Evolutionary conservation across 2,113 vertebrate species (phyloP), one percentile per base, ranked within the genome.

Genomic region (Corydoras sp.): DNA sequence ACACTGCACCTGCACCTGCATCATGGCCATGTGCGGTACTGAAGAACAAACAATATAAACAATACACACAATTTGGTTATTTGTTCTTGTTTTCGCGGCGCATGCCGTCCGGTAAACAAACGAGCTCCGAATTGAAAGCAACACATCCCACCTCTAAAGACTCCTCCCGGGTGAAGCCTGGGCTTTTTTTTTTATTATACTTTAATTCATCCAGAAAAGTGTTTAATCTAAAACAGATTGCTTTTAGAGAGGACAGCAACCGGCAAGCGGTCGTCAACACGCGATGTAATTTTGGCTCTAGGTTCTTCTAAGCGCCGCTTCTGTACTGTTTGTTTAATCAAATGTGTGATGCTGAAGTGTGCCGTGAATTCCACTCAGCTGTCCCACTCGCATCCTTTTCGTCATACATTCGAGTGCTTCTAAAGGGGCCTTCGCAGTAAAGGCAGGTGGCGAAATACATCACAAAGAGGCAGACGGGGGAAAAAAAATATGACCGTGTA

Each of bases 131-230:
- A 75, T 62, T 62, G 72, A 80, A 80, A 75, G 75, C 68, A 75
- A 80, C 73, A 76, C 63, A 56, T 53, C 65, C 64, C 65, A 60
- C 55, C 60, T 74, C 65, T 68, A 68, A 74, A 69, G 63, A 53
- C 69, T 31, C 70, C 73, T 79, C 69, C 74, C 65, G 35, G 74
- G 65, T 53, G 56, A 76, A 70, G 68, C 35, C 74, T 68, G 55
- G 65, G 62, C 72, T 66, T 62, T 73, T 77, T 72, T 68, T 77
- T 72, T 68, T 77, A 73, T 75, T 75, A 73, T 70, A 69, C 72
- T 77, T 74, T 80, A 75, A 80, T 77, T 81, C 73, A 79, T 70
- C 71, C 76, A 74, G 73, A 81, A 81, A 78, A 76, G 76, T 76
- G 73, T 75, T 82, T 67, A 66, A 77, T 77, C 76, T 79, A 76